phyloP scores from a whole-genome alignment of 2,888 invertebrate genomes.

The Pteria penguin region DNA sequence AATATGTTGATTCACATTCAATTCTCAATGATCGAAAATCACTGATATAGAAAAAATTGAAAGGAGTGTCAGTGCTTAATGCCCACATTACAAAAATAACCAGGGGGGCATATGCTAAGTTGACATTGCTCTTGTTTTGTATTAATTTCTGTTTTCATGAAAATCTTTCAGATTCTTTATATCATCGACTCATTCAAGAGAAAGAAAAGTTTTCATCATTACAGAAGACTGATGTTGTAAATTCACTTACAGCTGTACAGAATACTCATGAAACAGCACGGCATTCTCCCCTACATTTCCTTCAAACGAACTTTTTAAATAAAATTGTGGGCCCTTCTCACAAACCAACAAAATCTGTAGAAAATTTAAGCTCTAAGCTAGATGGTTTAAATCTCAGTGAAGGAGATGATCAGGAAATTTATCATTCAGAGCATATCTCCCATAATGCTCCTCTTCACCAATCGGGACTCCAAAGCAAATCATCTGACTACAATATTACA shows the following conservation, averaged over 20 bases:
- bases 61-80: too few relatives aligned
- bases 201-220: conserved; percentile 13
- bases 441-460: neutral
- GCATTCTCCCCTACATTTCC: conserved; percentile 16
- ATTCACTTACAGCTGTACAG: neutral
- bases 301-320: neutral
- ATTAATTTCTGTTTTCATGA: too few relatives aligned
- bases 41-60: too few relatives aligned
- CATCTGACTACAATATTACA: too few relatives aligned
- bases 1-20: too few relatives aligned
- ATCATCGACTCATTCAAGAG: conserved; percentile 18
- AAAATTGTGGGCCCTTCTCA: neutral
- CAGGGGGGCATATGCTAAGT: too few relatives aligned
- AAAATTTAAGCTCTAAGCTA: conserved; percentile 25
- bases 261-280: neutral
- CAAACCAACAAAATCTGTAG: conserved; percentile 25
- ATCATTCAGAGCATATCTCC: conserved; percentile 15
- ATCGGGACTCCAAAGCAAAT: too few relatives aligned
- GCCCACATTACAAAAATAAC: too few relatives aligned
- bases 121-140: too few relatives aligned
- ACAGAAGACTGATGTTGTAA: conserved; percentile 8
- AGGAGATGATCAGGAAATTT: conserved; percentile 20
- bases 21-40: too few relatives aligned
- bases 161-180: conserved; percentile 28
- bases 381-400: conserved; percentile 45